These are phyloP conservation scores for Micrasema longulum DNA, from an alignment of 1,140 invertebrate genomes.

Conservation along the genomic window DNA sequence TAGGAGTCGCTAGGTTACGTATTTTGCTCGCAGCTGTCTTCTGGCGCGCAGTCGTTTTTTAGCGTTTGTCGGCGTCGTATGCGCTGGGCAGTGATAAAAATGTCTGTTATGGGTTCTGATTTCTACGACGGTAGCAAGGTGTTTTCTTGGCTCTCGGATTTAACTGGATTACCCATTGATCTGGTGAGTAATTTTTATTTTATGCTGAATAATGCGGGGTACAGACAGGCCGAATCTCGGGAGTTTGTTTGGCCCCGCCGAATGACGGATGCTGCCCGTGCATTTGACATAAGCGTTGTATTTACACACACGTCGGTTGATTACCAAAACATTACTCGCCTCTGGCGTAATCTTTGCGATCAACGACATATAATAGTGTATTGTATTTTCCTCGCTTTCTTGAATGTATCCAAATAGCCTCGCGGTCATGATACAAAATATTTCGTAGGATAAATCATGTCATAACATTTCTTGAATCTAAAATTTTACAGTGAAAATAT, in stretches of 20 bases:
- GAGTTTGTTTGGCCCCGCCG: constrained; percentile 5
- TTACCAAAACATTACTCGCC: constrained; percentile 18
- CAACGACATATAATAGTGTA: no score
- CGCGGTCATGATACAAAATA: no score
- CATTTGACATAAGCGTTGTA: constrained; percentile 33
- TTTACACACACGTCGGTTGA: constrained; percentile 20
- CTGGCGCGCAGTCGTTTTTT: constrained; percentile 23
- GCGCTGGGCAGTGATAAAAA: constrained; percentile 24
- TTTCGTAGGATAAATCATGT: no score
- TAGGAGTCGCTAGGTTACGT: constrained; percentile 25
- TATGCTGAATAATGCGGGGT: not conserved
- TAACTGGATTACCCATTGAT: constrained; percentile 72
- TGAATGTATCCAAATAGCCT: no score
- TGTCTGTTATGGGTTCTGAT: constrained; percentile 55
- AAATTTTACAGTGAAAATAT: no score
- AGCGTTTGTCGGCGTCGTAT: constrained; percentile 20
- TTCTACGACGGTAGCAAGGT: constrained; percentile 71
- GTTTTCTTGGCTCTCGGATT: constrained; percentile 71
- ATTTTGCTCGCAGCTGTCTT: not conserved
- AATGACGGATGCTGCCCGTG: constrained; percentile 35
- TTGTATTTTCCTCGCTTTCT: no score
- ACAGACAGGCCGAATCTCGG: constrained; percentile 1
- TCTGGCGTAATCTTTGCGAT: constrained; percentile 1
- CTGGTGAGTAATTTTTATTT: constrained; percentile 65
- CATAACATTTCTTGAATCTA: no score